Base-by-base conservation (phyloP, 2,113 vertebrate species). In the Columba livia region DNA sequence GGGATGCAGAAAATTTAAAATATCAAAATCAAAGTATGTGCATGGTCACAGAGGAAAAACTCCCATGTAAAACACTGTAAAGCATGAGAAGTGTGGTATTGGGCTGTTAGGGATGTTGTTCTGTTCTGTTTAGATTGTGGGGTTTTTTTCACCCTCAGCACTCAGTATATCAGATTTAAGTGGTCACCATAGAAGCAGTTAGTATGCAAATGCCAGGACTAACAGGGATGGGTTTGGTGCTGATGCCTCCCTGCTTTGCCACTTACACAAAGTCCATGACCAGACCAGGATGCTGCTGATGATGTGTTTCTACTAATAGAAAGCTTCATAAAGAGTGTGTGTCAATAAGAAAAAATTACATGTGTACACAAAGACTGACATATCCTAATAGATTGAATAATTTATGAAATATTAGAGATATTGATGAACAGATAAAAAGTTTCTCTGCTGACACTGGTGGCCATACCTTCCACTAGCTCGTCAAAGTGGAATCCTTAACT, bases 1-100 rank as follows among this genome's bases (percentile, higher is more conserved):
- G 93, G 95, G 95, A 96, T 81, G 78, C 29, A 90, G 89, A 93
- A 91, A 89, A 93, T 93, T 90, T 71, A 71, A 93, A 91, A 95
- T 51, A 96, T 80, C 89, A 95, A 92, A 93, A 87, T 83, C 62
- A 90, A 74, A 95, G 28, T 60, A 48, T 72, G 78, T 69, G 53
- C 58, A 62, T 9, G 23, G 36, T 85, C 23, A 44, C 10, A 57
- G 31, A 88, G 61, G 31, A 56, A 54, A 70, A 88, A 74, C 13
- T 72, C 57, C 24, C 4, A 7, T 24, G 65, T 34, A 67, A 86
- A 58, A 14, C 18, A 53, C 4, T 6, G 8, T 15, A 47, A 70
- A 89, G 18, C 19, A 60, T 16, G 42, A 72, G 34, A 80, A 80
- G 25, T 14, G 5, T 16, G 26, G 5, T 4, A 31, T 12, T 73